These are phyloP conservation scores for Frankliniella intonsa DNA, from an alignment of 2,888 invertebrate genomes.

Conservation along the genomic window DNA sequence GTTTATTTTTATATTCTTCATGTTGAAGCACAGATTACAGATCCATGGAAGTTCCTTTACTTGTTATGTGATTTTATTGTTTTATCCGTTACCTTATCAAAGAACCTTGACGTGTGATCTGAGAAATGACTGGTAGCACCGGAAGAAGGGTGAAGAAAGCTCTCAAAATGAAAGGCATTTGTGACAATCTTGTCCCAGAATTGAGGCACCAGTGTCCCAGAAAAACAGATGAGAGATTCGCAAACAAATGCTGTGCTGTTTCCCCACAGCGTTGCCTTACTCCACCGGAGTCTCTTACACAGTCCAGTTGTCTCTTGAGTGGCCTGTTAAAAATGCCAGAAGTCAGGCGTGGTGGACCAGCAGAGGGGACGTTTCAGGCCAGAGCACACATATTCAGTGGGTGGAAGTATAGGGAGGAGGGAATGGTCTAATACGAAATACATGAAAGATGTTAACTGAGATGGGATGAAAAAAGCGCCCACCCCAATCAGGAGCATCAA, in stretches of 20 bases:
- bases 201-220: conserved; percentile 8
- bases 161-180: not conserved
- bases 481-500: no score
- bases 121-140: not conserved
- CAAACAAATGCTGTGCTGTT: not conserved
- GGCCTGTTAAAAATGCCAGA: not conserved
- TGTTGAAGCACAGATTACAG: conserved; percentile 18
- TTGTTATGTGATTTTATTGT: not conserved
- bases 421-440: no score
- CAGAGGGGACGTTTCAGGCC: not conserved
- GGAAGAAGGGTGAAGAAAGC: not conserved
- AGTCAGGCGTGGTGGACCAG: no score
- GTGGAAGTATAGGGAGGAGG: no score
- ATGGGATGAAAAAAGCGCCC: no score
- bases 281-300: not conserved
- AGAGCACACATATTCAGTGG: no score
- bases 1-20: conserved; percentile 27
- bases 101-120: not conserved
- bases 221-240: not conserved
- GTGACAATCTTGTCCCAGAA: not conserved
- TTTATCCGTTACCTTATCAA: not conserved
- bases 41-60: not conserved
- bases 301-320: not conserved
- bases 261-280: not conserved
- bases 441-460: no score